Base-by-base conservation (phyloP, 2,797 vertebrate species). In the Hydrocynus forskahlii region DNA sequence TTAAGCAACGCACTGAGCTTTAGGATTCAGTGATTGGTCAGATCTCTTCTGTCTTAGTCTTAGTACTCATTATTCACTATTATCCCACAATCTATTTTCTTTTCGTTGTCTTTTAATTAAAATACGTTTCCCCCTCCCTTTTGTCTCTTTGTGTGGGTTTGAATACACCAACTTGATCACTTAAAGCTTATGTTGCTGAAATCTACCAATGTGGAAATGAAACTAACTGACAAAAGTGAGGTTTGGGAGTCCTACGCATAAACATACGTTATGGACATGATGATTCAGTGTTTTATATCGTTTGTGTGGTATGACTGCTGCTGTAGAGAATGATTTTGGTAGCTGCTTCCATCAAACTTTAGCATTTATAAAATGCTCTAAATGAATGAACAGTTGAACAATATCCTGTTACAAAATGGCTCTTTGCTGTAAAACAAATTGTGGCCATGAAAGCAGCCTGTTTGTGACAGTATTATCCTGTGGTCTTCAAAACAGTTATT, bases 161-260 rank as follows among this genome's bases (percentile, higher is more conserved):
- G 67, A 40, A 23, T 21, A 68, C 10, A 35, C 64, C 8, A 68
- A 21, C 13, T 50, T 69, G 43, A 69, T 48, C 43, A 48, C 19
- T 69, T 23, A 69, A 45, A 48, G n/a, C 8, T 45, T 48, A 29
- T 62, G 23, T 69, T 69, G n/a, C 50, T 43, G n/a, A 50, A 69
- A 69, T 50, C 10, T 48, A 48, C 43, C 43, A 67, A 67, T 67
- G 64, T 45, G 1, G 63, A 66, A 66, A 66, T 66, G 64, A 67
- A 67, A 67, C 35, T 43, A 64, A 38, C 16, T 45, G 64, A n/a
- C 17, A 67, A 9, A 38, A 45, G 16, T 45, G 64, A 66, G 35
- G 13, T 64, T 64, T 64, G 29, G 16, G 35, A 66, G 35, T 19
- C 5, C 1, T 35, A 9, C 12, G 16, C 13, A 23, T 13, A 63